A percentile compares a stretch with the other conserved stretches of the same genome.
Conservation (phyloP, 2,888 invertebrate species). For the Sphaerophoria taeniata region DNA sequence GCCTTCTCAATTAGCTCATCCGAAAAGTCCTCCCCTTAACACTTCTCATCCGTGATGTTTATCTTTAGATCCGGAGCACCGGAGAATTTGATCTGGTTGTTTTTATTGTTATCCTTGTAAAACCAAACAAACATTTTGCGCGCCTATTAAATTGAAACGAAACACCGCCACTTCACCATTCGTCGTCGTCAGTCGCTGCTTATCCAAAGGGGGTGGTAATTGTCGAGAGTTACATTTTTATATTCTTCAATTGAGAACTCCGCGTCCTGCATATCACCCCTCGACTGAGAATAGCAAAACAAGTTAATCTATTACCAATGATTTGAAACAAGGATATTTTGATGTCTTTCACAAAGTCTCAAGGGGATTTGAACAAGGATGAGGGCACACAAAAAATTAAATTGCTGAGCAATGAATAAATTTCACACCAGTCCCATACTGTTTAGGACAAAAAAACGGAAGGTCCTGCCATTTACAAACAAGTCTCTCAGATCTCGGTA, state of each 20-base stretch:
- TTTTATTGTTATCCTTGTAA: slow-evolving; percentile 70
- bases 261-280: slow-evolving; percentile 11
- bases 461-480: slow-evolving; percentile 40
- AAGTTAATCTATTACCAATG: slow-evolving; percentile 74
- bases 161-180: too few species aligned
- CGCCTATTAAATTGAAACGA: slow-evolving; percentile 72
- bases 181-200: too few species aligned
- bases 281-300: slow-evolving; percentile 57
- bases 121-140: slow-evolving; percentile 73
- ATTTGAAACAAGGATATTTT: slow-evolving; percentile 74
- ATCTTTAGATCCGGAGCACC: slow-evolving; percentile 18
- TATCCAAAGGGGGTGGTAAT: slow-evolving; percentile 1
- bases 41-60: background rate
- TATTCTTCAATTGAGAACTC: slow-evolving; percentile 2
- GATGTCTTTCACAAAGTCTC: slow-evolving; percentile 69
- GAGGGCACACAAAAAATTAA: slow-evolving; percentile 39
- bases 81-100: slow-evolving; percentile 44
- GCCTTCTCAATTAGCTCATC: slow-evolving; percentile 72
- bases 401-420: slow-evolving; percentile 66
- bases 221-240: slow-evolving; percentile 4
- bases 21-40: slow-evolving; percentile 11
- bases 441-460: background rate
- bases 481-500: slow-evolving; percentile 58
- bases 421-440: slow-evolving; percentile 62
- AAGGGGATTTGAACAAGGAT: slow-evolving; percentile 56